Percentiles rank a stretch among this genome's conserved stretches.
These are phyloP conservation scores for Drosophila prosaltans DNA, from an alignment of 1,140 invertebrate genomes.

Conservation along the genomic window DNA sequence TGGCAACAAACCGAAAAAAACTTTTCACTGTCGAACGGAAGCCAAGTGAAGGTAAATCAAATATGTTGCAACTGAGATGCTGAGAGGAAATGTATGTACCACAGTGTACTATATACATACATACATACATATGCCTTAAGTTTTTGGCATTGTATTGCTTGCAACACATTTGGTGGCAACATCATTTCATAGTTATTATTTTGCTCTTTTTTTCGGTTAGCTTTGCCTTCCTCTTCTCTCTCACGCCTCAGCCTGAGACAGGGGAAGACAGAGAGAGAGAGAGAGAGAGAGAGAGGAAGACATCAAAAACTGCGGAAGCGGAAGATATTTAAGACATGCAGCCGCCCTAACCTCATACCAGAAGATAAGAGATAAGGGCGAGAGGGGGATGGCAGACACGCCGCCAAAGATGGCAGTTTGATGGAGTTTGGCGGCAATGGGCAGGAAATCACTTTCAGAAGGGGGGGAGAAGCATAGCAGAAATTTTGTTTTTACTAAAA, in stretches of 20 bases:
- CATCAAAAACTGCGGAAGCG: conserved; percentile 74
- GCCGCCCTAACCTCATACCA: conserved; percentile 26
- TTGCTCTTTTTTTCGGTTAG: not conserved
- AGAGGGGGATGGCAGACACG: not conserved
- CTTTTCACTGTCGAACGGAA: conserved; percentile 1
- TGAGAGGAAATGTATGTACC: not conserved
- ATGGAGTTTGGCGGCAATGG: conserved; percentile 53
- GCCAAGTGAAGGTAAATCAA: conserved; percentile 21
- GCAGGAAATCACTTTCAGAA: conserved; percentile 61
- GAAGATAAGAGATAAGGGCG: conserved; percentile 25
- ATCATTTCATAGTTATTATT: conserved; percentile 39
- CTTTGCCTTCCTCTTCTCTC: not conserved
- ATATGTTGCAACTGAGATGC: conserved; percentile 15
- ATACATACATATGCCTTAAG: not conserved
- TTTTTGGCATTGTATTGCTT: conserved; percentile 34
- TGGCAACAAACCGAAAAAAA: not conserved
- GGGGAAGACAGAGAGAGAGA: conserved; percentile 12
- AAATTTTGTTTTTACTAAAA: conserved; percentile 37
- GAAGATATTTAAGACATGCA: conserved; percentile 67
- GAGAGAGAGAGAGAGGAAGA: conserved; percentile 51
- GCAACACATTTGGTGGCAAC: conserved; percentile 5
- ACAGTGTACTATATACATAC: conserved; percentile 5
- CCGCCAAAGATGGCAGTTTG: conserved; percentile 28
- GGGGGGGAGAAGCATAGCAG: not conserved
- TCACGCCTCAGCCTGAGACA: not conserved